Percentiles rank a stretch among this genome's conserved stretches.
Conservation (phyloP, 2,797 vertebrate species). For the Enteromius thamalakanensis region DNA sequence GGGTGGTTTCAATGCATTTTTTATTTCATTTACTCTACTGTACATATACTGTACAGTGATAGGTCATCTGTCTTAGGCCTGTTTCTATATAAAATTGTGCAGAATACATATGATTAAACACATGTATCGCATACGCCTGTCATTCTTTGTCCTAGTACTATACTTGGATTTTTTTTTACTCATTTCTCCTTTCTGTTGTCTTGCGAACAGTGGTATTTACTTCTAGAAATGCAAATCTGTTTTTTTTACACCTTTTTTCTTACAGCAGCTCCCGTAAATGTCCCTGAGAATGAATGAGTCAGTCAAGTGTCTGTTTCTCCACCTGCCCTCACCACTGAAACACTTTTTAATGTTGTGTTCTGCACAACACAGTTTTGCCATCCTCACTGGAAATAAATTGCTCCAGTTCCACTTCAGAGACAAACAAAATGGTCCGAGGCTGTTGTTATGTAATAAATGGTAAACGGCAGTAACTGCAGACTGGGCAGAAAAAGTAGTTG, state of each 20-base stretch:
- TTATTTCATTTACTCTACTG: no score
- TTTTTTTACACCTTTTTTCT: neutral
- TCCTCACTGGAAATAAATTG: neutral
- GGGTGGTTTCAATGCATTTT: neutral
- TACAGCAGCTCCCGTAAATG: neutral
- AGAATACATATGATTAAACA: neutral
- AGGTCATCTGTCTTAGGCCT: neutral
- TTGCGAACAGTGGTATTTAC: neutral
- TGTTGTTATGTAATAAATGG: conserved; percentile 7
- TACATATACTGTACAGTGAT: no score
- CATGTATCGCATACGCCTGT: neutral
- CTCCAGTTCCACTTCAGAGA: conserved; percentile 10
- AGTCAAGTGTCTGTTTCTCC: neutral
- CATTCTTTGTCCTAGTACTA: neutral
- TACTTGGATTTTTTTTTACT: neutral
- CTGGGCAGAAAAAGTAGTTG: neutral
- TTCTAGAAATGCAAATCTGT: neutral
- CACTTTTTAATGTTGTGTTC: conserved; percentile 8
- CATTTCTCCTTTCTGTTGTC: neutral
- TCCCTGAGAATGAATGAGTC: neutral
- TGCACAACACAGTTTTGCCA: neutral
- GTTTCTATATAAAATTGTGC: neutral
- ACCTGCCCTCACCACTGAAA: neutral
- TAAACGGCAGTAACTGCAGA: neutral
- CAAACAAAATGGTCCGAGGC: neutral